These are phyloP conservation scores for Eumerus sabulonum DNA, from an alignment of 2,888 invertebrate genomes.

Conservation along the genomic window DNA sequence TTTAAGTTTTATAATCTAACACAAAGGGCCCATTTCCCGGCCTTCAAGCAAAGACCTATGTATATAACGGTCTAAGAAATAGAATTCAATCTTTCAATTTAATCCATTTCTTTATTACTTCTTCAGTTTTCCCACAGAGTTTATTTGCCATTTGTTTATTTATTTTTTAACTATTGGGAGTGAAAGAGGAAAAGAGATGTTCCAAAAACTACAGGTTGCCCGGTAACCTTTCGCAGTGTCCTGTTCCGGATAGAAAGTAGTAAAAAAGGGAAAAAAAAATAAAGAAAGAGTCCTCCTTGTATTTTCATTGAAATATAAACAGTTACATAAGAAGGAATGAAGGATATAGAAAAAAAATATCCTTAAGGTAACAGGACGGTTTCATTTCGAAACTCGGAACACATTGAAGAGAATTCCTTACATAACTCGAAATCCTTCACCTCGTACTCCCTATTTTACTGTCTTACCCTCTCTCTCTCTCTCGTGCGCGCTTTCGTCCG, in stretches of 20 bases:
- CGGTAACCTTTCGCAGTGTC: slow-evolving; percentile 11
- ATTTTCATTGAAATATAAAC: slow-evolving; percentile 58
- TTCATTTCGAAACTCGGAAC: slow-evolving; percentile 53
- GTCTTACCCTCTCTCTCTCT: neutral
- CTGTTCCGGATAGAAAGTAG: slow-evolving; percentile 21
- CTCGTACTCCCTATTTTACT: slow-evolving; percentile 18
- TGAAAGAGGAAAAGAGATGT: slow-evolving; percentile 9
- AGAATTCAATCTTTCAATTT: slow-evolving; percentile 50
- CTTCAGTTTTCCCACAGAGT: slow-evolving; percentile 28
- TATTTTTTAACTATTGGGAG: neutral
- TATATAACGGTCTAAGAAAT: neutral
- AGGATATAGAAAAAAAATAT: slow-evolving; percentile 32
- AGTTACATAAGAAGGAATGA: slow-evolving; percentile 42
- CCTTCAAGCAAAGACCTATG: neutral
- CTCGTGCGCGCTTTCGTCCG: no score
- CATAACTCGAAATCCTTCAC: slow-evolving; percentile 66
- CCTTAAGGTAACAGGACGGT: slow-evolving; percentile 67
- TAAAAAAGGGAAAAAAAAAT: slow-evolving; percentile 16
- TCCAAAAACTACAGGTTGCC: slow-evolving; percentile 9
- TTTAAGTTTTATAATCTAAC: no score
- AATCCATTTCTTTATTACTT: slow-evolving; percentile 57
- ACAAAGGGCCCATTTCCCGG: neutral
- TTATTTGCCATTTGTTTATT: no score
- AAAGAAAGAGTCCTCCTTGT: slow-evolving; percentile 48
- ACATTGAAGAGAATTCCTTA: slow-evolving; percentile 65